Evolutionary conservation across 2,113 vertebrate genomes (phyloP).

Genomic region (Carassius carassius): DNA sequence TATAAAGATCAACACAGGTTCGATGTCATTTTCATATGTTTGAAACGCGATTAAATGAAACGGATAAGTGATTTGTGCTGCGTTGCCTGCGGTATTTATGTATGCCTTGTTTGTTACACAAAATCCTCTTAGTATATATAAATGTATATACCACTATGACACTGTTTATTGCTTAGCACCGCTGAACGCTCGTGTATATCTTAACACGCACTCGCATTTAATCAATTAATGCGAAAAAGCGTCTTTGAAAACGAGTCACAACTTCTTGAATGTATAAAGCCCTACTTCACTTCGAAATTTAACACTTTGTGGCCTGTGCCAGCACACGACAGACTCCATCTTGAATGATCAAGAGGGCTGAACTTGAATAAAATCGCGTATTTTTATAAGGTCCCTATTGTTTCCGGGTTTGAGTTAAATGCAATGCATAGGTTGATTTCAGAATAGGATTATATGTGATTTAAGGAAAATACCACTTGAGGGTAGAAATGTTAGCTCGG

Average conservation of each 20-base stretch:
- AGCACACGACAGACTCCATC: constrained; percentile 76
- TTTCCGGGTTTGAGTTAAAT: neutral
- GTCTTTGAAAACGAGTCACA: neutral
- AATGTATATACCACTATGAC: no score
- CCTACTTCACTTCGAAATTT: constrained; percentile 61
- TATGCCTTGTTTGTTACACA: neutral
- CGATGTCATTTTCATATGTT: neutral
- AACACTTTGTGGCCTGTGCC: constrained; percentile 80
- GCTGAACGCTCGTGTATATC: neutral
- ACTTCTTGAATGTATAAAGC: constrained; percentile 31
- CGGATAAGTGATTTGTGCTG: neutral
- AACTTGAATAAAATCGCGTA: constrained; percentile 45
- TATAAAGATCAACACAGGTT: neutral
- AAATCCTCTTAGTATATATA: neutral
- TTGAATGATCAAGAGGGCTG: constrained; percentile 71
- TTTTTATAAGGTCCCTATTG: neutral
- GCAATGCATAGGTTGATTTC: neutral
- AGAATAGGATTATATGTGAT: neutral
- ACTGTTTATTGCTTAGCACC: neutral
- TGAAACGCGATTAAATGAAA: neutral
- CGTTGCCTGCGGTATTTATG: neutral
- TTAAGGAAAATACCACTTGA: neutral
- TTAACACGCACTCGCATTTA: neutral
- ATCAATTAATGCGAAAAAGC: neutral
- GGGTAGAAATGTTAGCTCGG: neutral